Evolutionary conservation across 2,888 invertebrate genomes (phyloP), one percentile per base, ranked within the genome.

Genomic region (Ecliptopera silaceata): DNA sequence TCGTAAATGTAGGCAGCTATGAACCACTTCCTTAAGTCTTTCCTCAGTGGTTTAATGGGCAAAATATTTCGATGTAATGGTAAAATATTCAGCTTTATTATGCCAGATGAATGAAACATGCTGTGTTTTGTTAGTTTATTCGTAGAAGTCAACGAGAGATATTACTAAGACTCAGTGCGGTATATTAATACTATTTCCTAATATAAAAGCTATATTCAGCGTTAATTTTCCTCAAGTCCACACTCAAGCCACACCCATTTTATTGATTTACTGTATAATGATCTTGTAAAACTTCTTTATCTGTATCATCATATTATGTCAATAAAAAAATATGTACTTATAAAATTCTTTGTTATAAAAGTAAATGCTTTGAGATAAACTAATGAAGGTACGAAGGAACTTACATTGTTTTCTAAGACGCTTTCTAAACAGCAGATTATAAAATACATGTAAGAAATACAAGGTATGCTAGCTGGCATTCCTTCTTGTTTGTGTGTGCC

Each of bases 401-500:
- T n/a, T n/a, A n/a, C n/a, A n/a, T n/a, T n/a, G n/a, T n/a, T n/a
- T n/a, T n/a, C n/a, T n/a, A n/a, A n/a, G n/a, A n/a, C n/a, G n/a
- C n/a, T n/a, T n/a, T n/a, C n/a, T n/a, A n/a, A n/a, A n/a, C n/a
- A n/a, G n/a, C n/a, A n/a, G n/a, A n/a, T n/a, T 0, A 10, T 8
- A 36, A 15, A 36, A 22, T 11, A 36, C 22, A 2, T n/a, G 17
- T 39, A 15, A 34, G 44, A 13, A 48, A 48, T 22, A 31, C 20
- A 39, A 50, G 29, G 34, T 46, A 50, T 54, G 49, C 32, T 47
- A 52, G 36, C 43, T 51, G 56, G 43, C 61, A 66, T 80, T 77
- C 75, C 74, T 71, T 65, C 70, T 70, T 70, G 74, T 74, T 71
- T 71, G 75, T 68, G 72, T 71, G 75, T 68, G 72, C 69, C 68